These are phyloP conservation scores for Chesias legatella DNA, from an alignment of 2,888 invertebrate genomes.

Conservation along the genomic window DNA sequence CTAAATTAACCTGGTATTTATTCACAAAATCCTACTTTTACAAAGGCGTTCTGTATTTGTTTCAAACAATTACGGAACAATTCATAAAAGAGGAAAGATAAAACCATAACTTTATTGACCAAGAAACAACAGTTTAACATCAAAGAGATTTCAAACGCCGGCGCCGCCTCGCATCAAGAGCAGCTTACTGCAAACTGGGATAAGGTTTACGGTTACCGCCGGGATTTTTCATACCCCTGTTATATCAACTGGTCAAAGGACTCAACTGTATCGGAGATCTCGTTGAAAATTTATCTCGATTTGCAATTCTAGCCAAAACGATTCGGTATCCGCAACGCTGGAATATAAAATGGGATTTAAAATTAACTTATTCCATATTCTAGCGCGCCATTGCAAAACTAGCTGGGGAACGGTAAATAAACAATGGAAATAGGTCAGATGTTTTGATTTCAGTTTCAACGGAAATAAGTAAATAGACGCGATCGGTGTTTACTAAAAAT, in stretches of 20 bases:
- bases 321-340: constrained; percentile 9
- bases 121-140: constrained; percentile 16
- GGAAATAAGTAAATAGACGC: no score
- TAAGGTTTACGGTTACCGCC: constrained; percentile 22
- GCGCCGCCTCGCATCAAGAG: constrained; percentile 17
- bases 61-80: no score
- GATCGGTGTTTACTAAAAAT: no score
- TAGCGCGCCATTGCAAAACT: constrained; percentile 16
- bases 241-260: constrained; percentile 26
- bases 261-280: constrained; percentile 24
- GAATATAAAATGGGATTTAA: constrained; percentile 14
- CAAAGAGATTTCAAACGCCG: constrained; percentile 23
- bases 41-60: no score
- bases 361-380: constrained; percentile 6
- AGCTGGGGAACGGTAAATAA: background rate
- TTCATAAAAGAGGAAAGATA: background rate
- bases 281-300: constrained; percentile 18
- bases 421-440: constrained; percentile 11
- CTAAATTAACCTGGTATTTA: no score
- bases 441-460: no score
- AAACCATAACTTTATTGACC: constrained; percentile 7
- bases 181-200: constrained; percentile 25
- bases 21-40: no score
- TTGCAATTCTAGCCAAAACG: constrained; percentile 19
- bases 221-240: constrained; percentile 28